Conservation (phyloP, 2,888 invertebrate species). For the Drosophila bunnanda region DNA sequence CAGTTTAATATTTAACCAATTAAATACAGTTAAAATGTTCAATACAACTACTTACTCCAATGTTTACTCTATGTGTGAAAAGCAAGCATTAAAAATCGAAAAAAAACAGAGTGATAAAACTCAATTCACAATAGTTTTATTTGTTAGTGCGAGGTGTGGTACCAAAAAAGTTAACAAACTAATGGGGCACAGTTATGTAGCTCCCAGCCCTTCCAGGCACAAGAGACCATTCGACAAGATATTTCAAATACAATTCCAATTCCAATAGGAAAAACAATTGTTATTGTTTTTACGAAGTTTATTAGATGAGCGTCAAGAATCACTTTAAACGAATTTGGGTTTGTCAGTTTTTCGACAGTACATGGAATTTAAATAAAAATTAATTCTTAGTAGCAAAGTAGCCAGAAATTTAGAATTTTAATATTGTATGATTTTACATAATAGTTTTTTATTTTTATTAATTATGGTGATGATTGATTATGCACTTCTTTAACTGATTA, state of each 20-base stretch:
- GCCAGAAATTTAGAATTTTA: neutral
- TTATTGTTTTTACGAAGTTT: neutral
- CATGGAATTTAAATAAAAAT: neutral
- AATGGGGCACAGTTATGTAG: neutral
- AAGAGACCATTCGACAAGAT: neutral
- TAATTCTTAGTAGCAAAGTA: neutral
- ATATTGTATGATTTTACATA: too few species aligned
- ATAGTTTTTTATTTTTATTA: neutral
- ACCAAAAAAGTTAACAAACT: neutral
- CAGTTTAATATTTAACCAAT: conserved; percentile 25
- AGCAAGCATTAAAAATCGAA: conserved; percentile 55
- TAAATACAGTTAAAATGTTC: conserved; percentile 42
- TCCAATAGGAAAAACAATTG: too few species aligned
- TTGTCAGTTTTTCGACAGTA: neutral
- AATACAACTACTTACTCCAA: conserved; percentile 44
- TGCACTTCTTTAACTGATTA: neutral
- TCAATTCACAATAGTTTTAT: conserved; percentile 37
- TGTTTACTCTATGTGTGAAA: conserved; percentile 66
- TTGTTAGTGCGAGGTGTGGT: conserved; percentile 16
- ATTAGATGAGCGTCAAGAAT: neutral
- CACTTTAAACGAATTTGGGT: neutral
- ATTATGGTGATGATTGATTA: too few species aligned
- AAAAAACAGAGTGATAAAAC: conserved; percentile 52
- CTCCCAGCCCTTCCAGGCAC: conserved; percentile 8
- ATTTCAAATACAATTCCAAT: too few species aligned